Base-by-base conservation (phyloP, 2,113 vertebrate genomes). In the Machaerirhynchus nigripectus region DNA sequence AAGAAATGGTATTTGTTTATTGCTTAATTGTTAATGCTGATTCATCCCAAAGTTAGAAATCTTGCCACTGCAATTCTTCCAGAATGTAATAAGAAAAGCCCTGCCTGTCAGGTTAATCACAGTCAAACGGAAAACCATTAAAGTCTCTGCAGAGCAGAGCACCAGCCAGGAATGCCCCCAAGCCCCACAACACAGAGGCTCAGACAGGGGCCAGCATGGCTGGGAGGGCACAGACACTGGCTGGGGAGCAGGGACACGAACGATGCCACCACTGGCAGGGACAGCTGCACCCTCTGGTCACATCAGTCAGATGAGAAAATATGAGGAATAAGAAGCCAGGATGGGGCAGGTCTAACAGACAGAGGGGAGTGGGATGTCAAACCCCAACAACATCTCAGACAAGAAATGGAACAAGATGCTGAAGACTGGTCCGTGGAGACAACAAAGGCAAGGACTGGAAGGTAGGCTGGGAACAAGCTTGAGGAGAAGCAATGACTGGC, bases 41-140 rank as follows among this genome's bases (percentile, higher is more conserved):
- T 92, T 94, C 70, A 77, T 55, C 44, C 37, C 57, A 20, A 83
- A 93, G 74, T 55, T 39, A 75, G 70, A 89, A 83, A 68, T 28
- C 61, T 82, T 73, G 31, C 81, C 56, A 64, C 57, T 46, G 52
- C 77, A 73, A 89, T 52, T 82, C 56, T 50, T 78, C 47, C 56
- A 57, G 73, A 82, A 63, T 16, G 14, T 19, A 73, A 52, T 26
- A 56, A 81, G n/a, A 56, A 73, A 84, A 81, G 20, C 70, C 31
- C 67, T 79, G 84, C 74, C 60, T 67, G 81, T 37, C 10, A 17
- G n/a, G 78, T 65, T 95, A 95, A 95, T 92, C 86, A 90, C 3
- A 20, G 63, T 37, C 69, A 87, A 83, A 74, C 1, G 88, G 65
- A 52, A 91, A 94, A 80, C 28, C 39, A 73, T 70, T 94, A 77